These are phyloP conservation scores for Saiga tatarica DNA, from an alignment of 2,113 vertebrate species.

Conservation along the genomic window DNA sequence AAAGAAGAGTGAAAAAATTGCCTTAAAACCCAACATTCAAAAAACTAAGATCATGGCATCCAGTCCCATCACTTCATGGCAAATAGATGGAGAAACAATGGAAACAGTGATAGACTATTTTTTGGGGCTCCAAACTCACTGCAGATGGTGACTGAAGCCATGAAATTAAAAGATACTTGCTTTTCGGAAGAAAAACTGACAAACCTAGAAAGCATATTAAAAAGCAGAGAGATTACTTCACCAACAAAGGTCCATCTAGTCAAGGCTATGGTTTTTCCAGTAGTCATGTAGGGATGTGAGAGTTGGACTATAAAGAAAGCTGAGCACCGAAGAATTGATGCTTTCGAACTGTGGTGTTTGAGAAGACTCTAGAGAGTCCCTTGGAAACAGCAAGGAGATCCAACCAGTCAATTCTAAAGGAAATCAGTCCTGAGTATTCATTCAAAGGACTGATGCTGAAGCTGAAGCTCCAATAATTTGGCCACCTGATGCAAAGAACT, in stretches of 20 bases:
- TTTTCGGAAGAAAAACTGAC: not conserved
- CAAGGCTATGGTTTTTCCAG: not conserved
- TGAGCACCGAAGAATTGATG: rapidly evolving
- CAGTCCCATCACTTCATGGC: not conserved
- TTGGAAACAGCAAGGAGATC: not conserved
- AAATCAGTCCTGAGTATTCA: not conserved
- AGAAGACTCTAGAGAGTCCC: not conserved
- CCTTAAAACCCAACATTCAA: not conserved
- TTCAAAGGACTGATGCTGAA: not conserved
- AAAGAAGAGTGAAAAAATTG: not conserved
- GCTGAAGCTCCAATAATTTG: not conserved
- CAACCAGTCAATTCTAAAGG: not conserved
- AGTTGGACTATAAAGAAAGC: not conserved
- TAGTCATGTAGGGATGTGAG: not conserved
- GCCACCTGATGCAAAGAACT: not conserved
- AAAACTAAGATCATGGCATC: not conserved
- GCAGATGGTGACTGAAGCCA: not conserved
- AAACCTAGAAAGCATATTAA: not conserved
- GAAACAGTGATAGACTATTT: not conserved
- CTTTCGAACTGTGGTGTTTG: not conserved
- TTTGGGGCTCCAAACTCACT: not conserved
- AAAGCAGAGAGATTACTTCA: not conserved
- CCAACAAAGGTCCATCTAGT: not conserved
- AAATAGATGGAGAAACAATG: not conserved
- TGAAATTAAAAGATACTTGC: not conserved